Base-by-base conservation (phyloP, 2,888 invertebrate genomes). In the Cephus pygmeus region DNA sequence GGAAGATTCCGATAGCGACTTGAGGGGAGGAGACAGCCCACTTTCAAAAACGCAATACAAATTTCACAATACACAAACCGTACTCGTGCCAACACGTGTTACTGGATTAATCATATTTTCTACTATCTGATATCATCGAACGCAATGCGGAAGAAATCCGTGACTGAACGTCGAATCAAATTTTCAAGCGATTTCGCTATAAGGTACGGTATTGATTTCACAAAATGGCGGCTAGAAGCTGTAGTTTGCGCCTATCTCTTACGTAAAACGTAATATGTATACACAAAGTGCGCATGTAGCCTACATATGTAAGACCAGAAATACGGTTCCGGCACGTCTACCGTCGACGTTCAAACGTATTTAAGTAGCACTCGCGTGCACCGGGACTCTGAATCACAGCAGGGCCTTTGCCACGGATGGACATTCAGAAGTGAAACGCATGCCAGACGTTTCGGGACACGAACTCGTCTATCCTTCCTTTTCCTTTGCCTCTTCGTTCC, bases 331-430 rank as follows among this genome's bases (percentile, higher is more conserved):
- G 23, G 56, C 56, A 56, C 23, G 56, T 56, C 56, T 56, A 23
- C 56, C 56, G 23, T 56, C 56, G 23, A 56, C 56, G 56, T 6
- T 56, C 56, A 56, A 75, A 75, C 71, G 75, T 75, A 68, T 73
- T 78, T 75, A 78, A 71, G 73, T 68, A 31, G 73, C 73, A 75
- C 77, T 81, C 79, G 81, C 81, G 81, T 83, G 81, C 76, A 79
- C 76, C 76, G 69, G 76, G 36, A 76, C 75, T 75, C 80, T 83
- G 81, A 83, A 83, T 83, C 83, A 81, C 79, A 23, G 56, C 56
- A 56, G 56, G 40, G 56, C 15, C 40, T 56, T 56, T 23, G 23
- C 56, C 23, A 56, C 56, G 56, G 56, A 56, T 56, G 23, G 56
- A 56, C 56, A 56, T 56, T 23, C 23, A 56, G 56, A 56, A 56